Conservation (phyloP, 1,140 invertebrate genomes). For the Acromyrmex charruanus region DNA sequence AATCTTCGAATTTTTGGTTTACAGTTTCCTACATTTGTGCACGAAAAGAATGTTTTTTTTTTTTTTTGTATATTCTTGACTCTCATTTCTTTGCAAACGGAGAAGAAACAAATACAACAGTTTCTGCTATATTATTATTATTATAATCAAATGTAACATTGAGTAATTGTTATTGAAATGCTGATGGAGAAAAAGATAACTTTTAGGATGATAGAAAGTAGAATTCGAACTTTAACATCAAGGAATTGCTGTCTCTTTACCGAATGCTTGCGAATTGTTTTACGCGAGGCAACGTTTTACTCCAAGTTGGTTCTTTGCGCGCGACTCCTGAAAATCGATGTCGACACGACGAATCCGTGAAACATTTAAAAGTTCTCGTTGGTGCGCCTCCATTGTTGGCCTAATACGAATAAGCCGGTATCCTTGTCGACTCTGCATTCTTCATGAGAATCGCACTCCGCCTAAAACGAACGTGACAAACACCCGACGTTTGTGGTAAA, state of each 20-base stretch:
- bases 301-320: slow-evolving; percentile 25
- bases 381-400: slow-evolving; percentile 74
- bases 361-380: slow-evolving; percentile 78
- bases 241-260: neutral
- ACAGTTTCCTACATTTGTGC: neutral
- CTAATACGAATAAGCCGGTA: slow-evolving; percentile 79
- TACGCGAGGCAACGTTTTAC: slow-evolving; percentile 7
- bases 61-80: too few species aligned
- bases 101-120: neutral
- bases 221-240: neutral
- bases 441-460: slow-evolving; percentile 73
- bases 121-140: neutral
- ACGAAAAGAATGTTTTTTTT: too few species aligned
- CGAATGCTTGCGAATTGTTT: slow-evolving; percentile 35
- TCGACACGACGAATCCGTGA: slow-evolving; percentile 74
- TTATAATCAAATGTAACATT: neutral
- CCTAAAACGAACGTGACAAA: slow-evolving; percentile 73
- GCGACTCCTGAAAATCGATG: slow-evolving; percentile 74
- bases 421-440: slow-evolving; percentile 76
- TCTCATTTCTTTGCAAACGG: neutral
- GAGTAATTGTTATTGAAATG: neutral
- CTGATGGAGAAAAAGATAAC: neutral
- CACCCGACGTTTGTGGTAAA: slow-evolving; percentile 57
- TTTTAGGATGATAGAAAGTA: neutral
- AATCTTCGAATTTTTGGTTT: slow-evolving; percentile 1